Evolutionary conservation across 1,140 invertebrate genomes (phyloP), one percentile per base, ranked within the genome.

Genomic region (Triops longicaudatus): DNA sequence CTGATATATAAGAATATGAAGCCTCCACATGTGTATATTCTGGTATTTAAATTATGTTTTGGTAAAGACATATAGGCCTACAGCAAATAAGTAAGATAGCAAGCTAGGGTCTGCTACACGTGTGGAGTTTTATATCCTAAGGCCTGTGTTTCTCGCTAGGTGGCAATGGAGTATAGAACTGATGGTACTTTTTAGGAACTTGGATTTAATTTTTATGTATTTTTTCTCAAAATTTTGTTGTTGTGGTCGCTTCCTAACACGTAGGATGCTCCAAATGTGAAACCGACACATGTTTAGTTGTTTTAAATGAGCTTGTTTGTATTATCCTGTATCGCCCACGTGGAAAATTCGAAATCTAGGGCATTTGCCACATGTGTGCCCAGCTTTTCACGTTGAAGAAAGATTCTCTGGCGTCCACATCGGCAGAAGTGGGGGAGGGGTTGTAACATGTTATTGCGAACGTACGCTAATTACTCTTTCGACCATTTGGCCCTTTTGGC

Each of bases 271-370:
- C 10, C 14, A 63, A 6, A 14, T 22, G 50, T 63, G 14, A 63
- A 63, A 63, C 3, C 17, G 17, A 17, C 50, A 63, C 17, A 17
- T 63, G 50, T 63, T 63, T 63, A 22, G 50, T 63, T 63, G 6
- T 63, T 63, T 63, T 63, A 63, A 63, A 63, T 63, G 17, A 63
- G 50, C 50, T 63, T 63, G 50, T 63, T 63, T 63, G 14, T 63
- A 63, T 63, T 17, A 14, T 17, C 0, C 17, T 6, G 50, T 22
- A 37, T 63, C 14, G 22, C 22, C 17, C n/a, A 63, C 50, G 50
- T 63, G n/a, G 1, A 0, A 63, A 63, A 63, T 63, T 63, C 50
- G 0, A 7, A n/a, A 22, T 63, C 22, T 63, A 63, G 50, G 17
- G 14, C 22, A 63, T 17, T 4, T 22, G n/a, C 14, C 50, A 63